Conservation (phyloP, 2,888 invertebrate species). For the Machimus rusticus region DNA sequence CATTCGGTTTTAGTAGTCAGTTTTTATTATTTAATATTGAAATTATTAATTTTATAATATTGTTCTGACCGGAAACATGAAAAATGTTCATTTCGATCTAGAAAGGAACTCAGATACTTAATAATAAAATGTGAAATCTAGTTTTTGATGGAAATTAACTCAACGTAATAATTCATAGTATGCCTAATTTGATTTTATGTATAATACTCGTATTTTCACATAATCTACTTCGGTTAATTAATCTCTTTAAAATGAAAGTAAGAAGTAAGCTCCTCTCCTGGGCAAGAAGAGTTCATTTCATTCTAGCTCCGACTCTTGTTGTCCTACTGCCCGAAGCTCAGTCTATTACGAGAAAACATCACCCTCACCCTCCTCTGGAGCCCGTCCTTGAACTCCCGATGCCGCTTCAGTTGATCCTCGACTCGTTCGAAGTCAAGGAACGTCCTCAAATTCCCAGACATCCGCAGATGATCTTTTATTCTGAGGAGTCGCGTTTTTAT, state of each 20-base stretch:
- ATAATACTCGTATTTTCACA: too few species aligned
- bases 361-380: neutral
- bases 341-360: neutral
- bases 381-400: neutral
- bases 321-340: neutral
- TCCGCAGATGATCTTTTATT: neutral
- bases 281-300: neutral
- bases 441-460: neutral
- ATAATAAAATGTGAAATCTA: too few species aligned
- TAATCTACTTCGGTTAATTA: too few species aligned
- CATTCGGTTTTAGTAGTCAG: too few species aligned
- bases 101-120: too few species aligned
- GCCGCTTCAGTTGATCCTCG: neutral
- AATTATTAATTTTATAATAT: too few species aligned
- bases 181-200: too few species aligned
- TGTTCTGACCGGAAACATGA: too few species aligned
- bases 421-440: neutral
- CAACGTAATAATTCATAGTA: too few species aligned
- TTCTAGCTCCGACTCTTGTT: neutral
- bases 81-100: too few species aligned
- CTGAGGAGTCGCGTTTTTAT: neutral
- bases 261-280: neutral
- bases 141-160: too few species aligned
- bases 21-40: too few species aligned
- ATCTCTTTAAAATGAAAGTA: neutral